Conservation (phyloP, 2,888 invertebrate species). For the Euzetes globulus region DNA sequence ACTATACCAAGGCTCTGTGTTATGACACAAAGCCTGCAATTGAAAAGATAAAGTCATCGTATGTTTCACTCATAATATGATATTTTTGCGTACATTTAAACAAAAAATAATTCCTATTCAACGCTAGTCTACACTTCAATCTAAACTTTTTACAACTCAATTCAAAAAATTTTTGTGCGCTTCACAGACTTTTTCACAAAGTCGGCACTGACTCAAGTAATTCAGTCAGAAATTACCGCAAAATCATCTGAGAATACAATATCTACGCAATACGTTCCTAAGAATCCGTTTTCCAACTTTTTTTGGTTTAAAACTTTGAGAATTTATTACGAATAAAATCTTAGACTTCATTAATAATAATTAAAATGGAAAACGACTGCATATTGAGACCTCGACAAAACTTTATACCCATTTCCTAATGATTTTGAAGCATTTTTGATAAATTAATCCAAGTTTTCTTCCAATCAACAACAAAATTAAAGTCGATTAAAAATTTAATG, state of each 20-base stretch:
- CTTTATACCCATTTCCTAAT: background rate
- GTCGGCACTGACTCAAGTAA: conserved; percentile 18
- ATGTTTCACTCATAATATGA: conserved; percentile 21
- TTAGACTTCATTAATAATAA: conserved; percentile 6
- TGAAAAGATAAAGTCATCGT: conserved; percentile 21
- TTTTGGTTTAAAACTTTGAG: background rate
- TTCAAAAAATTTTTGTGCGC: conserved; percentile 21
- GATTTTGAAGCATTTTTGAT: background rate
- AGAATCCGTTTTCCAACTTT: no score
- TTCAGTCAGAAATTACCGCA: background rate
- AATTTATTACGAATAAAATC: background rate
- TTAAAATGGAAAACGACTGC: background rate
- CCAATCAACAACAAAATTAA: background rate
- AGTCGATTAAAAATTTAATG: background rate
- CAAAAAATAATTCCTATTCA: conserved; percentile 26
- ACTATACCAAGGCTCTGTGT: background rate
- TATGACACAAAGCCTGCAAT: conserved; percentile 27
- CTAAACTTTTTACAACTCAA: conserved; percentile 27
- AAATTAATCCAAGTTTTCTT: background rate
- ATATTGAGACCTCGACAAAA: background rate
- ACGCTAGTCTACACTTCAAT: conserved; percentile 19
- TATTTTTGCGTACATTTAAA: conserved; percentile 20
- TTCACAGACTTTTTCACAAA: conserved; percentile 26
- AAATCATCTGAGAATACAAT: background rate
- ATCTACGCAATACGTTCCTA: background rate